Base-by-base conservation (phyloP, 1,140 invertebrate species). In the Drosophila ficusphila region DNA sequence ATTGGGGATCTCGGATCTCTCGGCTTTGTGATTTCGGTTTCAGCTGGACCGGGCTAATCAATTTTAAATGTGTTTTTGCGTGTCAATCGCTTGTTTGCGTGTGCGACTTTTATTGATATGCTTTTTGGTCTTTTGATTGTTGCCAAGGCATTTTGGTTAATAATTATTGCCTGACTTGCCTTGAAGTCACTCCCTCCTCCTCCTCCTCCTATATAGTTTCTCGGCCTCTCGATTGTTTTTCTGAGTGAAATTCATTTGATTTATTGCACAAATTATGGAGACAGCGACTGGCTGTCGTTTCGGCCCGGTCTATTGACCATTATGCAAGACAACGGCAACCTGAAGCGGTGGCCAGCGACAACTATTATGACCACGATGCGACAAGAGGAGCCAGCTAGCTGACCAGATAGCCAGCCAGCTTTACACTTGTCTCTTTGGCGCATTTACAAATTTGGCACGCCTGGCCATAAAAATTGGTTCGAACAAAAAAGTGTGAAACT, bases 31-130 rank as follows among this genome's bases (percentile, higher is more conserved):
- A 42, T 49, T 71, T 56, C 46, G 44, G 42, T 42, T 54, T 39
- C 57, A 34, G 34, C 52, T 42, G 58, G 73, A 68, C 78, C 76
- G 54, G 77, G 74, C 82, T 88, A 88, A 88, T 88, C 82, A 88
- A 88, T 88, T 88, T 88, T 89, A 88, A 89, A 89, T 88, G 82
- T 88, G 74, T 88, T 88, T 89, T 88, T 88, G 82, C 82, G 82
- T 88, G 82, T 88, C 82, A 88, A 88, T 88, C 78, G 83, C 83
- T 89, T 82, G 77, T 88, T 88, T 88, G 82, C 82, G 82, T 88
- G 82, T 48, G 70, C 74, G 61, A 86, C 79, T 83, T 79, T 86
- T 83, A 83, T 83, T 83, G 81, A 83, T 86, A 83, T 85, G 79
- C 83, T 73, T 76, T 71, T 62, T 57, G 44, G 62, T 67, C 60